phyloP scores from a whole-genome alignment of 2,797 vertebrate species.

The Catostomus latipinnis region DNA sequence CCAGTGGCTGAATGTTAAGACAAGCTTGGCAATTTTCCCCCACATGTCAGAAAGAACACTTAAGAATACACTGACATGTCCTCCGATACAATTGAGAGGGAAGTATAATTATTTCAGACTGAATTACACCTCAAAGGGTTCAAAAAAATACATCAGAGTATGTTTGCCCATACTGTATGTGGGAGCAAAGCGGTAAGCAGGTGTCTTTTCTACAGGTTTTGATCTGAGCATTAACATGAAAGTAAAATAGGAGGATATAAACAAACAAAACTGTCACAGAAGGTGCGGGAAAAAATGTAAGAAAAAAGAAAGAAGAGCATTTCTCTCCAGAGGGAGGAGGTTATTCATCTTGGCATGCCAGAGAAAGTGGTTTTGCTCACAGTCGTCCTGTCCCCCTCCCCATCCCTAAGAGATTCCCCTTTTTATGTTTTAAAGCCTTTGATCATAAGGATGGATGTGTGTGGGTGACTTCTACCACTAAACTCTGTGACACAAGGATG shows the following conservation, averaged over 20 bases:
- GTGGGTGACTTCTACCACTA: neutral
- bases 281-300: neutral
- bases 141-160: neutral
- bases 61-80: neutral
- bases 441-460: neutral
- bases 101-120: conserved; percentile 27
- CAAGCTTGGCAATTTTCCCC: conserved; percentile 7
- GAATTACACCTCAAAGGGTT: conserved; percentile 33
- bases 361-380: conserved; percentile 14
- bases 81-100: conserved; percentile 17
- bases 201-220: conserved; percentile 21
- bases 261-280: conserved; percentile 38
- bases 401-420: neutral
- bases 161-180: conserved; percentile 7
- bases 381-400: neutral
- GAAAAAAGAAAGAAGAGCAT: conserved; percentile 22
- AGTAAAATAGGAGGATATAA: conserved; percentile 30
- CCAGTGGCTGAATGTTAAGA: neutral
- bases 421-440: neutral
- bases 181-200: conserved; percentile 13
- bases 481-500: neutral
- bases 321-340: conserved; percentile 23
- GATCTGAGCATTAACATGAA: conserved; percentile 40
- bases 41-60: neutral
- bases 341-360: conserved; percentile 23